Base-by-base conservation (phyloP, 2,113 vertebrate genomes). In the Paramormyrops kingsleyae region DNA sequence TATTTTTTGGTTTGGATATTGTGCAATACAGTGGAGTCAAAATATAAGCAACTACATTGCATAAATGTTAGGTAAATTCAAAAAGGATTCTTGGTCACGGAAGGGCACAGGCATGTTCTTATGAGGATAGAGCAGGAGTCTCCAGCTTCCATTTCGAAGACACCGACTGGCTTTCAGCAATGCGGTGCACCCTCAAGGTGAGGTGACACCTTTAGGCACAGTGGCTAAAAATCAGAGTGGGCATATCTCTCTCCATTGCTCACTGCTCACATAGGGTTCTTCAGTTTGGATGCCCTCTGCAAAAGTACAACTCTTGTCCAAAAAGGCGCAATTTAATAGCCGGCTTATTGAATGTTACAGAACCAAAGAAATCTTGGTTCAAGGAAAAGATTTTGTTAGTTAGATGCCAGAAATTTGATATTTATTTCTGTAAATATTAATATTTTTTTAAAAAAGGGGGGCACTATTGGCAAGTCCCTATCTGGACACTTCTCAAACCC, bases 201-300 rank as follows among this genome's bases (percentile, higher is more conserved):
- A 93, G 93, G 94, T 62, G 92, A 92, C 91, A 91, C 93, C 91
- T 91, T 91, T 89, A 89, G 94, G 94, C 93, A 92, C 93, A 93
- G 94, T 94, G 94, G 91, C 93, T 95, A 93, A 92, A 93, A 92
- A 90, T 77, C 53, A 56, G 19, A 42, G 84, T 91, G 89, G 89
- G 91, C 87, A 89, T 92, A 92, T 93, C 91, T 91, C 39, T 87
- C 88, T 88, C 42, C 46, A n/a, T 5, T 88, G 87, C 19, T 56
- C 19, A 87, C 50, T 87, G 17, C 31, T 89, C 35, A 24, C 50
- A 84, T 46, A 49, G 52, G 39, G 42, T 27, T 59, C 52, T 93
- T 95, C 93, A 94, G 92, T 89, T 93, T 95, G 95, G 94, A 95
- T n/a, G 49, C 31, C 47, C 83, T 94, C 94, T 92, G 94, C 31